A percentile compares a stretch with the other conserved stretches of the same genome.
Conservation (phyloP, 2,113 vertebrate genomes). For the Pangasianodon gigas region DNA sequence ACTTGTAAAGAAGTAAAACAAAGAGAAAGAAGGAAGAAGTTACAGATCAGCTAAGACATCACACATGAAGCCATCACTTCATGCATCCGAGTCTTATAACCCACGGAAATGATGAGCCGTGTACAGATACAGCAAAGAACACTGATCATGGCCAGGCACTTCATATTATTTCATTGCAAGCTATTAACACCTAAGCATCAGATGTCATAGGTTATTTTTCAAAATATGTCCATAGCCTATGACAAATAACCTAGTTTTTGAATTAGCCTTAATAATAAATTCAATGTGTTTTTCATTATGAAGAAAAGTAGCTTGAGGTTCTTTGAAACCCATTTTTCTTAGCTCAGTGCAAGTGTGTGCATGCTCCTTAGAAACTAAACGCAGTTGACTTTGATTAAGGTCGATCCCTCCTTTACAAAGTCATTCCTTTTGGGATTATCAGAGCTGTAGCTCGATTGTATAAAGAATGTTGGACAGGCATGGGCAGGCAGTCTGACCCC, state of each 20-base stretch:
- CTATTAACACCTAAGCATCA: neutral
- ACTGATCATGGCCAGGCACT: neutral
- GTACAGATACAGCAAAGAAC: neutral
- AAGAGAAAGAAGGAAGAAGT: conserved; percentile 14
- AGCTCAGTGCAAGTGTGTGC: conserved; percentile 30
- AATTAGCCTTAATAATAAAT: neutral
- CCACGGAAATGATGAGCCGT: neutral
- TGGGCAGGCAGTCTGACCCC: conserved; percentile 55
- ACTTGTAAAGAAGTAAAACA: conserved; percentile 10
- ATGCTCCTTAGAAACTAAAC: conserved; percentile 43
- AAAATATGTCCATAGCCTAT: neutral
- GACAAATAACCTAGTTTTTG: neutral
- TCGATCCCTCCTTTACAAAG: conserved; percentile 47
- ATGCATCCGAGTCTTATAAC: neutral
- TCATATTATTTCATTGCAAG: neutral
- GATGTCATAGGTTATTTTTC: conserved; percentile 16
- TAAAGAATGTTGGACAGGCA: conserved; percentile 57
- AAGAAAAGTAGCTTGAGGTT: conserved; percentile 11
- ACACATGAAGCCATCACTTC: neutral
- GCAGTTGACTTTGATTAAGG: conserved; percentile 47
- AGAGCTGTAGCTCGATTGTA: conserved; percentile 48
- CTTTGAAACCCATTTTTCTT: conserved; percentile 2
- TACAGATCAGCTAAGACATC: conserved; percentile 31
- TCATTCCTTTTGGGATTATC: conserved; percentile 51
- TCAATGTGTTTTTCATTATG: neutral